phyloP scores from a whole-genome alignment of 2,113 vertebrate genomes.

The Xiphorhynchus elegans region DNA sequence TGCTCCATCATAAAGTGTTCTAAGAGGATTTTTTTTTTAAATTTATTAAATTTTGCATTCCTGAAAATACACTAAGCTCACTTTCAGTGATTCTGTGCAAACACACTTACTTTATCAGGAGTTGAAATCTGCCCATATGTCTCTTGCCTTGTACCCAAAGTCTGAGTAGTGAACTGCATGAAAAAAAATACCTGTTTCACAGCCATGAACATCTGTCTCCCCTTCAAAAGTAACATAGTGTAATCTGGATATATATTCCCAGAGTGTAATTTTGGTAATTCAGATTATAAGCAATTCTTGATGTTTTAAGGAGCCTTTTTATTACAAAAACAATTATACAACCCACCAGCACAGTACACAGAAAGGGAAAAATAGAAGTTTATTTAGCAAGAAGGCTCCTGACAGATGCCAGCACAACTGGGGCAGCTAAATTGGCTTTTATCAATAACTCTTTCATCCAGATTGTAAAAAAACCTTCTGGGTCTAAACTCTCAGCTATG shows the following conservation, averaged over 20 bases:
- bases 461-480: slow-evolving; percentile 35
- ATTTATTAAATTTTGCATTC: not conserved
- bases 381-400: slow-evolving; percentile 53
- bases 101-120: slow-evolving; percentile 27
- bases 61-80: not conserved
- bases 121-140: slow-evolving; percentile 59
- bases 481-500: not conserved
- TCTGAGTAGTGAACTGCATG: slow-evolving; percentile 43
- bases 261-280: slow-evolving; percentile 69
- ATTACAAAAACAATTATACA: slow-evolving; percentile 69
- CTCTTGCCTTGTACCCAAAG: slow-evolving; percentile 41
- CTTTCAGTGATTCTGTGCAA: slow-evolving; percentile 8
- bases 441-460: slow-evolving; percentile 53
- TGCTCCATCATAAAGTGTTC: not conserved
- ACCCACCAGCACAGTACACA: slow-evolving; percentile 23
- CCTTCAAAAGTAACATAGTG: slow-evolving; percentile 62
- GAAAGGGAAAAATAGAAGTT: slow-evolving; percentile 50
- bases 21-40: not conserved
- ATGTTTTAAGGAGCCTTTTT: slow-evolving; percentile 65
- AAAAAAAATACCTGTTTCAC: slow-evolving; percentile 67
- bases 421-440: slow-evolving; percentile 51
- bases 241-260: slow-evolving; percentile 76
- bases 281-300: slow-evolving; percentile 74
- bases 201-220: slow-evolving; percentile 71
- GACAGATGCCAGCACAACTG: slow-evolving; percentile 55